phyloP scores from a whole-genome alignment of 2,888 invertebrate genomes.

The Entomobrya proxima region DNA sequence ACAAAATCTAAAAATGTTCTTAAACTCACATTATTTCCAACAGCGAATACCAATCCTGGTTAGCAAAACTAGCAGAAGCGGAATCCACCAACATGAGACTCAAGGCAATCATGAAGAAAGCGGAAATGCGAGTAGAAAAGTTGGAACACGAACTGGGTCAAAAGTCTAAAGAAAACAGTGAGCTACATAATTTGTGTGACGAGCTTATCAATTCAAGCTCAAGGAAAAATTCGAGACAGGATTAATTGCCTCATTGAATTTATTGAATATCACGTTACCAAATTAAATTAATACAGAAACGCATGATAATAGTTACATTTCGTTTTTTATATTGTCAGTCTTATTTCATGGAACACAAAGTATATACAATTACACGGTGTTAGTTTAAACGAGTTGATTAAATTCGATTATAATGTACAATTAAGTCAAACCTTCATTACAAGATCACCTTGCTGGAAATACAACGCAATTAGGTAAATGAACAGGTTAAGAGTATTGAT shows the following conservation, averaged over 20 bases:
- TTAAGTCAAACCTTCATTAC: constrained; percentile 18
- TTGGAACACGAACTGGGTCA: constrained; percentile 90
- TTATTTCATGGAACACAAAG: constrained; percentile 1
- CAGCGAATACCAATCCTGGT: constrained; percentile 90
- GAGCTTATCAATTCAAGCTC: constrained; percentile 85
- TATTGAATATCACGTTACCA: neutral
- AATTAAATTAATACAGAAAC: neutral
- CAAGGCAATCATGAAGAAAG: constrained; percentile 91
- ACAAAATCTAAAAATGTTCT: neutral
- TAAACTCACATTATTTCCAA: constrained; percentile 72
- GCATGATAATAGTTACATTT: neutral
- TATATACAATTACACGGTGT: too few relatives aligned
- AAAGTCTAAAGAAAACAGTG: constrained; percentile 92
- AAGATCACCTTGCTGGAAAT: constrained; percentile 73
- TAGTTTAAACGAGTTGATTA: too few relatives aligned
- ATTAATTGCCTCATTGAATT: neutral
- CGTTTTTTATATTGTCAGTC: neutral
- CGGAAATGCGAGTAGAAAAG: constrained; percentile 90
- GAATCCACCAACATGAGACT: constrained; percentile 89
- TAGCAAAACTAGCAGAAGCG: constrained; percentile 84
- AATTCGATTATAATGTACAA: too few relatives aligned
- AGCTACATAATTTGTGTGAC: constrained; percentile 93
- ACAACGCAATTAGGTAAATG: constrained; percentile 71
- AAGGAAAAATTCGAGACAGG: constrained; percentile 21
- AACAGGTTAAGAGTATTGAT: constrained; percentile 71